A percentile compares a stretch with the other conserved stretches of the same genome.
These are phyloP conservation scores for Hafferia zeledoni DNA, from an alignment of 2,797 vertebrate genomes.

Conservation along the genomic window DNA sequence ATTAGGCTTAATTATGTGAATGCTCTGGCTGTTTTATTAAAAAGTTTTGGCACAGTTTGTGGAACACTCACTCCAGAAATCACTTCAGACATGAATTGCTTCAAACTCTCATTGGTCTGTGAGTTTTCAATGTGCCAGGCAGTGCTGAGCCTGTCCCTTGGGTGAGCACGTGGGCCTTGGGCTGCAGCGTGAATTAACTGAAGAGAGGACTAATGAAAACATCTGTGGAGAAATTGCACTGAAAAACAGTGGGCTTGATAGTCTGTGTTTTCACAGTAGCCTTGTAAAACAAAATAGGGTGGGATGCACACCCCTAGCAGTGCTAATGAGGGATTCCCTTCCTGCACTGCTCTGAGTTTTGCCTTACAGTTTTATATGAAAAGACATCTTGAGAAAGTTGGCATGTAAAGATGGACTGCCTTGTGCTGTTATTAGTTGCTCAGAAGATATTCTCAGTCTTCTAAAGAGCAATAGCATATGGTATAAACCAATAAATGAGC, in stretches of 20 bases:
- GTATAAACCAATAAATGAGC: neutral
- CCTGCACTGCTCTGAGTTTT: neutral
- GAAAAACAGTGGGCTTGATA: neutral
- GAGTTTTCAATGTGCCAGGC: neutral
- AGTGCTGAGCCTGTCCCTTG: neutral
- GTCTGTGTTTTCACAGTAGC: neutral
- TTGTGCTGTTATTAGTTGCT: neutral
- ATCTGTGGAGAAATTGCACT: neutral
- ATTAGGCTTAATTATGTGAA: constrained; percentile 7
- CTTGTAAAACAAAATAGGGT: neutral
- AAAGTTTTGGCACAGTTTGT: neutral
- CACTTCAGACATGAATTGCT: neutral
- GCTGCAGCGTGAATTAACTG: neutral
- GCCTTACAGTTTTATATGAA: neutral
- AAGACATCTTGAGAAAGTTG: neutral
- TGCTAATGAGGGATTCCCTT: neutral
- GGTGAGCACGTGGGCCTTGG: neutral
- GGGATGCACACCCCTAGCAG: neutral
- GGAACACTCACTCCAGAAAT: neutral
- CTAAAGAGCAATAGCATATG: neutral
- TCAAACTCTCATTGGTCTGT: neutral
- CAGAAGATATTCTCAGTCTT: neutral
- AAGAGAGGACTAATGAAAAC: neutral
- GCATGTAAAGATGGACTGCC: neutral
- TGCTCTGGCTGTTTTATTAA: neutral